Evolutionary conservation across 2,797 vertebrate species (phyloP).

Genomic region (Enteromius treurensis): DNA sequence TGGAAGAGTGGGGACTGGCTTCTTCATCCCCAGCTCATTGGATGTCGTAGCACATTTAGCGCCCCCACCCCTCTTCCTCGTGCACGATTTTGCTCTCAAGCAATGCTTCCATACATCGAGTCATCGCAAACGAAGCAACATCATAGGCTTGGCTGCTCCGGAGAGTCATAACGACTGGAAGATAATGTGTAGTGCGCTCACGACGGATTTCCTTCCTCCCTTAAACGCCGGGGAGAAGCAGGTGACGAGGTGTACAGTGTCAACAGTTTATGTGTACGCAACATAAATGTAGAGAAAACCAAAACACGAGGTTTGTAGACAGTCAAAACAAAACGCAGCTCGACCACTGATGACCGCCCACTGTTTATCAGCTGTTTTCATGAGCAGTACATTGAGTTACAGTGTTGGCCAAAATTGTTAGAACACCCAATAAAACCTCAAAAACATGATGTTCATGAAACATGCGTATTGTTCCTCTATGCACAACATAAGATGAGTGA

Average conservation of each 20-base stretch:
- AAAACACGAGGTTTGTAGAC: slow-evolving; percentile 78
- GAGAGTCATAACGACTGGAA: background rate
- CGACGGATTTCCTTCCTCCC: slow-evolving; percentile 12
- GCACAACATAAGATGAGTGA: background rate
- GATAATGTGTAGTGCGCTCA: slow-evolving; percentile 12
- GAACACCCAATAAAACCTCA: background rate
- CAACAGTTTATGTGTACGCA: slow-evolving; percentile 81
- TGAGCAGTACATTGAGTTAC: background rate
- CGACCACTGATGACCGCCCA: slow-evolving; percentile 22
- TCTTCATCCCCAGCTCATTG: slow-evolving; percentile 11
- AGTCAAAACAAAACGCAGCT: slow-evolving; percentile 73
- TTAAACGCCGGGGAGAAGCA: slow-evolving; percentile 41
- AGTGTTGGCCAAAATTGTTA: background rate
- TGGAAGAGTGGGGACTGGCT: background rate
- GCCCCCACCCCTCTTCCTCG: background rate
- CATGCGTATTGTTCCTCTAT: background rate
- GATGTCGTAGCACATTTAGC: slow-evolving; percentile 7
- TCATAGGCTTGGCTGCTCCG: background rate
- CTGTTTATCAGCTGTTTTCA: background rate
- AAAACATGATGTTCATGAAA: background rate
- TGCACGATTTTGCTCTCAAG: background rate
- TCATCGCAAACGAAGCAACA: background rate
- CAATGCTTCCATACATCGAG: background rate
- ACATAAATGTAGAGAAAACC: slow-evolving; percentile 69
- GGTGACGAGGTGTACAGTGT: slow-evolving; percentile 73